These are phyloP conservation scores for Melieria omissa DNA, from an alignment of 2,888 invertebrate species.

Conservation along the genomic window DNA sequence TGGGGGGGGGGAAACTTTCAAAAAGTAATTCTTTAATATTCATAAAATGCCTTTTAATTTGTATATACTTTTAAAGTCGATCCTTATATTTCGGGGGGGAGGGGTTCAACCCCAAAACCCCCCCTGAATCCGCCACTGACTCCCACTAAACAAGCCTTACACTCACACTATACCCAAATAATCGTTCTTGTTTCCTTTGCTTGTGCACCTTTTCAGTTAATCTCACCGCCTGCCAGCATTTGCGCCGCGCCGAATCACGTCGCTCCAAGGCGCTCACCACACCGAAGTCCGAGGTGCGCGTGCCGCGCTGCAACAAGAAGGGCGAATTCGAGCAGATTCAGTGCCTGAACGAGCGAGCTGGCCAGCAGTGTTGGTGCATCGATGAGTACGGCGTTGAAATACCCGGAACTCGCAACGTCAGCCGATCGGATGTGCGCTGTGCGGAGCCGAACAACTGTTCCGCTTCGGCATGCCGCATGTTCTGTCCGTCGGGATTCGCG, in stretches of 20 bases:
- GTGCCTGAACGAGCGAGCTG: conserved; percentile 76
- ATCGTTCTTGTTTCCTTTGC: too few species aligned
- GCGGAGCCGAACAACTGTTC: conserved; percentile 75
- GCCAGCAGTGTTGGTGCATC: conserved; percentile 84
- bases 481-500: conserved; percentile 85
- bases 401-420: conserved; percentile 74
- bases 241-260: conserved; percentile 73
- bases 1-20: too few species aligned
- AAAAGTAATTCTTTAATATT: too few species aligned
- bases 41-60: too few species aligned
- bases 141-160: too few species aligned
- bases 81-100: too few species aligned
- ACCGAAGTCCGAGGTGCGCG: conserved; percentile 64
- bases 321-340: conserved; percentile 83
- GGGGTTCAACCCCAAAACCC: too few species aligned
- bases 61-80: too few species aligned
- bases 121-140: too few species aligned
- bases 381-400: conserved; percentile 82
- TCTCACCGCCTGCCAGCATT: conserved; percentile 74
- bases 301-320: conserved; percentile 77
- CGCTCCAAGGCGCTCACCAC: conserved; percentile 70
- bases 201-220: conserved; percentile 52
- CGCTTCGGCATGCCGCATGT: conserved; percentile 86
- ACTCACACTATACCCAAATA: too few species aligned
- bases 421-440: conserved; percentile 54